These are phyloP conservation scores for Pseudoips prasinana DNA, from an alignment of 2,888 invertebrate species.

Conservation along the genomic window DNA sequence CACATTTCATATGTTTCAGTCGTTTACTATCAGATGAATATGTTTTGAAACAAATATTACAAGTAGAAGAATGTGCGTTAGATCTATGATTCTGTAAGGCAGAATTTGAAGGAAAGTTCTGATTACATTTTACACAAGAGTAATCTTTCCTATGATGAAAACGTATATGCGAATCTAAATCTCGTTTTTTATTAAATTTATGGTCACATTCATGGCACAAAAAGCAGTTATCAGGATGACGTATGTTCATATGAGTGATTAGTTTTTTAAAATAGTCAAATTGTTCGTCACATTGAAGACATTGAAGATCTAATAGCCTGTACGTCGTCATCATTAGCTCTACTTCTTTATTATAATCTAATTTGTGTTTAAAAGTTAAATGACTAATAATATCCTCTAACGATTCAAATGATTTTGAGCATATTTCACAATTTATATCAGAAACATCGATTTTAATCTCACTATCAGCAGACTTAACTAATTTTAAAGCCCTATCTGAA, in stretches of 20 bases:
- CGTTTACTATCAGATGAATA: conserved; percentile 51
- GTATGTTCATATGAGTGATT: conserved; percentile 53
- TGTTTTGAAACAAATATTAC: conserved; percentile 58
- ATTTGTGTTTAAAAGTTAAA: conserved; percentile 49
- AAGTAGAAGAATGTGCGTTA: conserved; percentile 51
- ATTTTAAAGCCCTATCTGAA: conserved; percentile 48
- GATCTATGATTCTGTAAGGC: conserved; percentile 50
- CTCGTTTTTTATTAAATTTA: conserved; percentile 54
- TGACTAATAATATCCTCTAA: conserved; percentile 36
- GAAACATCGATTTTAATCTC: conserved; percentile 70
- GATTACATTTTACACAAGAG: conserved; percentile 48
- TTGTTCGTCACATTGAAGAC: conserved; percentile 48
- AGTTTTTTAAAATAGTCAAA: conserved; percentile 50
- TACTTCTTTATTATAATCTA: conserved; percentile 46
- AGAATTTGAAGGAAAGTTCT: conserved; percentile 40
- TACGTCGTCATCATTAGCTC: conserved; percentile 47
- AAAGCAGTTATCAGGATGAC: conserved; percentile 47
- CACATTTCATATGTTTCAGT: conserved; percentile 55
- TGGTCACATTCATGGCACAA: conserved; percentile 50
- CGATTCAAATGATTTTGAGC: conserved; percentile 30
- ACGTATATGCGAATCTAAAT: conserved; percentile 51
- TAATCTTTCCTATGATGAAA: conserved; percentile 49
- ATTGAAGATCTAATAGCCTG: conserved; percentile 54
- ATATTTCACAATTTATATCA: conserved; percentile 52
- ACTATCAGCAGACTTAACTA: conserved; percentile 50